Conservation (phyloP, 2,888 invertebrate genomes). For the Atrina japonica region DNA sequence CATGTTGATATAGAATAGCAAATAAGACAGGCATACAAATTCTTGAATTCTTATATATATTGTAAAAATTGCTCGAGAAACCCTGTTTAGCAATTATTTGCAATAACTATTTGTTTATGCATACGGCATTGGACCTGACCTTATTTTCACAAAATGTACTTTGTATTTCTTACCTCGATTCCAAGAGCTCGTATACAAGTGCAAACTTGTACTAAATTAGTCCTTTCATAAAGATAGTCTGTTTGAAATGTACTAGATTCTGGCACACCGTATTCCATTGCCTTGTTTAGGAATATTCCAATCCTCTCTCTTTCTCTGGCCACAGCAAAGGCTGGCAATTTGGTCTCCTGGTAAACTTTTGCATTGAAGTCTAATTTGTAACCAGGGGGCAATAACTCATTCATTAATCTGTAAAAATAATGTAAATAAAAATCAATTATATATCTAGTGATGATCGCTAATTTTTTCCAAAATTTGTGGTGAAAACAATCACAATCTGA, state of each 20-base stretch:
- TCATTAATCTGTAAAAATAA: slow-evolving; percentile 57
- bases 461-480: background rate
- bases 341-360: slow-evolving; percentile 59
- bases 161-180: slow-evolving; percentile 65
- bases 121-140: no score
- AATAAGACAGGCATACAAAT: no score
- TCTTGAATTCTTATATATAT: no score
- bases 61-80: no score
- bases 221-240: slow-evolving; percentile 72
- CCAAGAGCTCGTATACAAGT: slow-evolving; percentile 70
- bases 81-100: no score
- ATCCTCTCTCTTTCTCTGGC: slow-evolving; percentile 67
- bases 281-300: slow-evolving; percentile 62
- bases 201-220: slow-evolving; percentile 71
- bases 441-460: no score
- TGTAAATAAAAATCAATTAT: background rate
- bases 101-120: no score
- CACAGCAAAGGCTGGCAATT: slow-evolving; percentile 57
- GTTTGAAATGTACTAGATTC: slow-evolving; percentile 67
- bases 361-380: slow-evolving; percentile 58
- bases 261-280: slow-evolving; percentile 65
- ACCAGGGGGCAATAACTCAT: slow-evolving; percentile 53
- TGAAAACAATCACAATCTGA: no score
- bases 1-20: no score
- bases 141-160: no score